These are phyloP conservation scores for Agrotis segetum DNA, from an alignment of 2,888 invertebrate species.

Conservation along the genomic window DNA sequence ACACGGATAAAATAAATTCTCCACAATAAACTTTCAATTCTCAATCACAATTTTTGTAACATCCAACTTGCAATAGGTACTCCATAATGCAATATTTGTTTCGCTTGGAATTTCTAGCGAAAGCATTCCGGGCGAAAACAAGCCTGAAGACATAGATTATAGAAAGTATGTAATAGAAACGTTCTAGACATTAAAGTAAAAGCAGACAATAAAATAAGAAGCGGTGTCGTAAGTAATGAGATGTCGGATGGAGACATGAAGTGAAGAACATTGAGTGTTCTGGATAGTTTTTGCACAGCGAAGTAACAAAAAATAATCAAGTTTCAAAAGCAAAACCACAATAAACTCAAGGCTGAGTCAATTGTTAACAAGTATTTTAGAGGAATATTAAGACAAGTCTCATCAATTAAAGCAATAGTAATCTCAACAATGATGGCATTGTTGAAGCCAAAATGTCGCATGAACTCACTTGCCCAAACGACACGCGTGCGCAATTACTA, in stretches of 20 bases:
- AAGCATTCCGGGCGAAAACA: constrained; percentile 51
- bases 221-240: constrained; percentile 30
- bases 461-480: constrained; percentile 38
- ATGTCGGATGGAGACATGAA: constrained; percentile 19
- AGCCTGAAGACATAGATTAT: constrained; percentile 59
- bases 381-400: neutral
- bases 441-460: constrained; percentile 29
- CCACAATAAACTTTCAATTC: constrained; percentile 29
- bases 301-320: neutral
- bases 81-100: constrained; percentile 34
- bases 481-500: constrained; percentile 57
- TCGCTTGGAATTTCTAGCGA: constrained; percentile 42
- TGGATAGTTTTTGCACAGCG: constrained; percentile 2
- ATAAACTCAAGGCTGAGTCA: neutral
- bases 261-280: constrained; percentile 13
- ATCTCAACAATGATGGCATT: constrained; percentile 43
- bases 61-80: constrained; percentile 18
- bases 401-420: constrained; percentile 28
- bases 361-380: neutral
- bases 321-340: constrained; percentile 21
- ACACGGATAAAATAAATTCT: constrained; percentile 4
- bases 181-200: constrained; percentile 49
- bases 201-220: constrained; percentile 48
- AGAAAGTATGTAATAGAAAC: constrained; percentile 56
- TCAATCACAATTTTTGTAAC: constrained; percentile 27